A percentile compares a stretch with the other conserved stretches of the same genome.
phyloP scores from a whole-genome alignment of 2,888 invertebrate species.

The Octodonta nipae region DNA sequence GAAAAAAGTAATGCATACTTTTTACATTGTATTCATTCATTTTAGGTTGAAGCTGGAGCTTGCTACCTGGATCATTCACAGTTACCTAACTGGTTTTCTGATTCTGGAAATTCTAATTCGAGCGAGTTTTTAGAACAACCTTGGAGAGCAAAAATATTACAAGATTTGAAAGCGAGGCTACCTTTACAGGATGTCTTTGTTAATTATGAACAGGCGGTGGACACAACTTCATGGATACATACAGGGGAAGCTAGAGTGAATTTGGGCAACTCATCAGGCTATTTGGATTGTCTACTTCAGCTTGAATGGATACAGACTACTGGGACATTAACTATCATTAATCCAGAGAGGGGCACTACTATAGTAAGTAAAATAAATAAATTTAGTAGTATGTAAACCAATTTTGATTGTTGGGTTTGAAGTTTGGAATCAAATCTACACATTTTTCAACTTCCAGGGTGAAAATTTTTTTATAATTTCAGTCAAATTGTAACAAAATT shows the following conservation, averaged over 20 bases:
- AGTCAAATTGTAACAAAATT: too few relatives aligned
- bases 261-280: constrained; percentile 23
- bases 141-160: constrained; percentile 64
- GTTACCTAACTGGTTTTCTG: constrained; percentile 60
- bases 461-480: too few relatives aligned
- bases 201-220: constrained; percentile 63
- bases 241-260: constrained; percentile 58
- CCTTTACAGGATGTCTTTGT: constrained; percentile 21
- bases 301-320: constrained; percentile 64
- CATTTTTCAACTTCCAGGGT: too few relatives aligned
- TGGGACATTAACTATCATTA: constrained; percentile 55
- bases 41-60: constrained; percentile 44
- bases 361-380: constrained; percentile 40
- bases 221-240: constrained; percentile 76
- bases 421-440: too few relatives aligned
- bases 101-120: constrained; percentile 15
- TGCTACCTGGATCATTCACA: constrained; percentile 57
- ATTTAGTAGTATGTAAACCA: neutral
- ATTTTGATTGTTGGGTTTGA: neutral
- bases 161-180: constrained; percentile 47
- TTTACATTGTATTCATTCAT: neutral
- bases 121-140: constrained; percentile 55
- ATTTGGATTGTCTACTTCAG: constrained; percentile 66
- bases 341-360: constrained; percentile 63
- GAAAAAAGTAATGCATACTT: neutral